phyloP scores from a whole-genome alignment of 2,888 invertebrate genomes.

The Phyllotreta striolata region DNA sequence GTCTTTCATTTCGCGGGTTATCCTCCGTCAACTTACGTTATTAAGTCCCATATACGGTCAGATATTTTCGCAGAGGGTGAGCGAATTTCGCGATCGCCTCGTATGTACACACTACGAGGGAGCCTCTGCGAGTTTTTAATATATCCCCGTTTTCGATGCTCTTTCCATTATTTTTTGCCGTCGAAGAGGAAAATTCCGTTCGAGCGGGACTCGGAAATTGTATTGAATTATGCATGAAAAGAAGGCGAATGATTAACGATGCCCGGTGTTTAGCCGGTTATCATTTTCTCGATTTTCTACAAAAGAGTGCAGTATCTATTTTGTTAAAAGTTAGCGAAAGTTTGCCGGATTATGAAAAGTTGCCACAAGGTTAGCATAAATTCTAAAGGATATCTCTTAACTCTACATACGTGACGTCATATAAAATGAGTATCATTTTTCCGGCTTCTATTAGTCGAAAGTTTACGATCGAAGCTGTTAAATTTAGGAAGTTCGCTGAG shows the following conservation, averaged over 20 bases:
- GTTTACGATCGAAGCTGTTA: too few species aligned
- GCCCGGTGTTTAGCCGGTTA: constrained; percentile 37
- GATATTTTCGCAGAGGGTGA: constrained; percentile 46
- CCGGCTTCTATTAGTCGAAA: too few species aligned
- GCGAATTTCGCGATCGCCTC: constrained; percentile 47
- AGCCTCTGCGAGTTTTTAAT: neutral
- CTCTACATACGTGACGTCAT: too few species aligned
- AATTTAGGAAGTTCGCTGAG: too few species aligned
- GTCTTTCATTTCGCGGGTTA: constrained; percentile 58
- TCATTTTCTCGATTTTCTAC: constrained; percentile 30
- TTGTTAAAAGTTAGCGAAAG: constrained; percentile 25
- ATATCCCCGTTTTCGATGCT: neutral
- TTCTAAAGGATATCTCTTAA: too few species aligned
- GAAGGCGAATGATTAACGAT: constrained; percentile 39
- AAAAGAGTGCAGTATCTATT: constrained; percentile 22
- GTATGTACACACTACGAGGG: constrained; percentile 36
- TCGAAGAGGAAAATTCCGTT: neutral
- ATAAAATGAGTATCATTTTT: too few species aligned
- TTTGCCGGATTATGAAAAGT: constrained; percentile 28
- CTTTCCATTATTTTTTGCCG: constrained; percentile 6
- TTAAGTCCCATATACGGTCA: constrained; percentile 48
- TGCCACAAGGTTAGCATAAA: too few species aligned
- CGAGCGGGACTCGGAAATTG: constrained; percentile 24
- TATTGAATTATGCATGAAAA: constrained; percentile 43
- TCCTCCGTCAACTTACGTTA: constrained; percentile 52